Evolutionary conservation across 2,113 vertebrate genomes (phyloP).

Genomic region (Alaudala cheleensis): DNA sequence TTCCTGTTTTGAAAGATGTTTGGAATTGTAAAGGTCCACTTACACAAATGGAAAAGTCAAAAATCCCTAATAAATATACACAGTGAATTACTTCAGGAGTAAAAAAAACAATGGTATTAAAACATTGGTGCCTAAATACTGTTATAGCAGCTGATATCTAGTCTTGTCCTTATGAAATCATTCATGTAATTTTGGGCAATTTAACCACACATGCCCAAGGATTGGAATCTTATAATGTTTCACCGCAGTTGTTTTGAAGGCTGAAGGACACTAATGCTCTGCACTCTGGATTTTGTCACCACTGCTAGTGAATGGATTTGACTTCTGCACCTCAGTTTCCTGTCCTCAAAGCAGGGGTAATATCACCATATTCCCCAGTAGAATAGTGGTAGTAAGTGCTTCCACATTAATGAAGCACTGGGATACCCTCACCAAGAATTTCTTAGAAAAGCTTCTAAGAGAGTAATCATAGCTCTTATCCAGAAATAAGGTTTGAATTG

Average conservation of each 20-base stretch:
- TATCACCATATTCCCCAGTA: neutral
- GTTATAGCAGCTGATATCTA: neutral
- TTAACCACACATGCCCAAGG: neutral
- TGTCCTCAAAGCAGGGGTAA: neutral
- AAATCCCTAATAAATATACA: neutral
- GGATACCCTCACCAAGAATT: neutral
- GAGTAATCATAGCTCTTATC: neutral
- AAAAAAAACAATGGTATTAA: neutral
- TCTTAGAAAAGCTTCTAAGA: neutral
- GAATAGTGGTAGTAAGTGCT: neutral
- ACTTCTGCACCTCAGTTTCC: neutral
- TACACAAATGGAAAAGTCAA: neutral
- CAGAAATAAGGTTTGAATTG: neutral
- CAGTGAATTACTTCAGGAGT: neutral
- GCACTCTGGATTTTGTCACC: neutral
- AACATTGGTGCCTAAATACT: neutral
- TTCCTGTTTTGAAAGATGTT: neutral
- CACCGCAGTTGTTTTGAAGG: neutral
- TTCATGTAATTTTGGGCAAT: neutral
- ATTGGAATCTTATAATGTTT: neutral
- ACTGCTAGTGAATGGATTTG: neutral
- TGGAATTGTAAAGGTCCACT: neutral
- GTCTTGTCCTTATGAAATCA: neutral
- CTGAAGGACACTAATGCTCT: neutral
- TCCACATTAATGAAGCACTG: neutral